Evolutionary conservation across 2,888 invertebrate species (phyloP).

Genomic region (Parapristionchus giblindavisi): DNA sequence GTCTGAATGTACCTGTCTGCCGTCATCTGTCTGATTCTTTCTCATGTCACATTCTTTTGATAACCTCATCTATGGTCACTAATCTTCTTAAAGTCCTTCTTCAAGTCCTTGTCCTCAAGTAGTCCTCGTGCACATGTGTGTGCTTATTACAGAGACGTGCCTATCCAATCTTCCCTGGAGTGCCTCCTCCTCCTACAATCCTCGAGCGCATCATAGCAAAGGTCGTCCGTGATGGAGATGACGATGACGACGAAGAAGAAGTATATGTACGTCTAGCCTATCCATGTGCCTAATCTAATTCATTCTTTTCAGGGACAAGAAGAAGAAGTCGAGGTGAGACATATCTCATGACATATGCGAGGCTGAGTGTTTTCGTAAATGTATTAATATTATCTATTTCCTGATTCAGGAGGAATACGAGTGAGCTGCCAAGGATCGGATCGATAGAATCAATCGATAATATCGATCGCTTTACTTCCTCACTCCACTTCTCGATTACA

Average conservation of each 20-base stretch:
- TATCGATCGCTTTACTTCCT: not conserved
- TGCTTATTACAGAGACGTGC: conserved; percentile 61
- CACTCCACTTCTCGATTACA: conserved; percentile 12
- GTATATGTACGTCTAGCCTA: conserved; percentile 22
- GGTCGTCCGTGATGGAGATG: not conserved
- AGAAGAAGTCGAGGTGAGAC: conserved; percentile 30
- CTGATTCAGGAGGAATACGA: conserved; percentile 26
- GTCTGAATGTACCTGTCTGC: not conserved
- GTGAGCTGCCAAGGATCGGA: conserved; percentile 29
- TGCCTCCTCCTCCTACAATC: conserved; percentile 64
- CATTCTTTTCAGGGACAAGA: conserved; percentile 11
- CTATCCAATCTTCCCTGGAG: conserved; percentile 67
- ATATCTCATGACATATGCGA: not conserved
- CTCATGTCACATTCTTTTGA: not conserved
- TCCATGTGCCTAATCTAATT: not conserved
- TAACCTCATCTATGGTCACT: not conserved
- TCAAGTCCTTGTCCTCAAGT: conserved; percentile 17
- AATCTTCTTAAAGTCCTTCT: not conserved
- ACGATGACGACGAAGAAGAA: conserved; percentile 49
- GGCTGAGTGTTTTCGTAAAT: not conserved
- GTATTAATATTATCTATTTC: not conserved
- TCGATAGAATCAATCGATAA: conserved; percentile 1
- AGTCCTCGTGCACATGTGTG: no score
- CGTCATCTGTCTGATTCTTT: conserved; percentile 20
- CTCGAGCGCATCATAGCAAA: conserved; percentile 53